Percentiles rank a stretch among this genome's conserved stretches.
phyloP scores from a whole-genome alignment of 2,888 invertebrate species.

The Dicyrtomina minuta region DNA sequence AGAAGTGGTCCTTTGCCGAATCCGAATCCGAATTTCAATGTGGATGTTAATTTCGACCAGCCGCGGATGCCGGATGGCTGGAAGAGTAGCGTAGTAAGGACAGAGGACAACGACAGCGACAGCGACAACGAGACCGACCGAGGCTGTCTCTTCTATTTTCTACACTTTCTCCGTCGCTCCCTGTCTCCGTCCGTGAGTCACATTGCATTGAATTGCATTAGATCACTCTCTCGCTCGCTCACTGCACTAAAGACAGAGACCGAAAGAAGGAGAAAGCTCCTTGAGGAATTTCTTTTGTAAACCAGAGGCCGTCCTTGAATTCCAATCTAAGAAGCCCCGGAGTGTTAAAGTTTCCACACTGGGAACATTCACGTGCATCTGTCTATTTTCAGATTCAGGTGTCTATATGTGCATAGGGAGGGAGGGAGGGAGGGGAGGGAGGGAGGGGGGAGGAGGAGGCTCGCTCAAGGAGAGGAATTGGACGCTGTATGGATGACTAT shows the following conservation, averaged over 20 bases:
- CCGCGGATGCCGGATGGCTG: too few species aligned
- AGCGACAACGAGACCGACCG: background rate
- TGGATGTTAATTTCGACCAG: too few species aligned
- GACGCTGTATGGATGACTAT: too few species aligned
- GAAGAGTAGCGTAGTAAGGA: slow-evolving; percentile 1
- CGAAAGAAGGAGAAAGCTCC: background rate
- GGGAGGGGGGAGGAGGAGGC: too few species aligned
- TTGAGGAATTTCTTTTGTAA: slow-evolving; percentile 14
- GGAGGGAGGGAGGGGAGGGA: too few species aligned
- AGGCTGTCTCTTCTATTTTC: too few species aligned
- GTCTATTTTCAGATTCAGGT: background rate
- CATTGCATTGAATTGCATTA: background rate
- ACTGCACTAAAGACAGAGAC: background rate
- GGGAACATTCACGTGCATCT: slow-evolving; percentile 18
- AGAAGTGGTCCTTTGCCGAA: slow-evolving; percentile 21
- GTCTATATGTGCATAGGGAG: too few species aligned
- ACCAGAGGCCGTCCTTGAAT: slow-evolving; percentile 26
- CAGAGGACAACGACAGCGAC: slow-evolving; percentile 1
- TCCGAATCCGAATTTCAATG: too few species aligned
- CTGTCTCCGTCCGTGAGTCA: background rate
- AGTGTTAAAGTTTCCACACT: slow-evolving; percentile 24
- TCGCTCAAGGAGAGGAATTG: too few species aligned
- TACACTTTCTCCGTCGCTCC: too few species aligned
- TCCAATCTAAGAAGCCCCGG: slow-evolving; percentile 27
- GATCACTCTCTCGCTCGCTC: background rate